Base-by-base conservation (phyloP, 2,113 vertebrate genomes). In the Ctenodactylus gundi region DNA sequence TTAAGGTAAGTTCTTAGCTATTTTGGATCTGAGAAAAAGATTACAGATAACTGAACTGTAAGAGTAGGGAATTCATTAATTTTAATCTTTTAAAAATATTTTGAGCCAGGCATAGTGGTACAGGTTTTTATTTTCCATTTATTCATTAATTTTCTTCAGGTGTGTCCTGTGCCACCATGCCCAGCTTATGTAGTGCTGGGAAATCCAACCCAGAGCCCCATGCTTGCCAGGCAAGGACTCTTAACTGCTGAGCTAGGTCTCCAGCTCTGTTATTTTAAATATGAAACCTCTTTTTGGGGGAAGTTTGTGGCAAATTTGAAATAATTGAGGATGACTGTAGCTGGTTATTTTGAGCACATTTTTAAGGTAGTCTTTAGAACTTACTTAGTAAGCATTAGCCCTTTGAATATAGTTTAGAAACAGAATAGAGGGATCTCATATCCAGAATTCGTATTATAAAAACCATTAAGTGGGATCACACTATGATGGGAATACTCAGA, bases 251-350 rank as follows among this genome's bases (percentile, higher is more conserved):
- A n/a, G n/a, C n/a, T n/a, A n/a, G n/a, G n/a, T n/a, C n/a, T n/a
- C n/a, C n/a, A n/a, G n/a, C n/a, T n/a, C n/a, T n/a, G n/a, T n/a
- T n/a, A n/a, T n/a, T n/a, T n/a, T n/a, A n/a, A n/a, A n/a, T n/a
- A n/a, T n/a, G n/a, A n/a, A n/a, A n/a, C n/a, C n/a, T n/a, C n/a
- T n/a, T 46, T 64, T 72, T 55, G 67, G 53, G 93, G 18, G 46
- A 67, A 85, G 14, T 93, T 91, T 62, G 51, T 77, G 86, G 95
- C 64, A 95, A 85, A 82, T 90, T 95, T 95, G n/a, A 53, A 94
- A 93, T 68, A 64, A 88, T 88, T 90, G 90, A 95, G 39, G 83
- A 64, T 86, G 72, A 91, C 55, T 62, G 0, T 55, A 85, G 55
- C 34, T 77, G 64, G 12, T 23, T 83, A 39, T 72, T 95, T 90